Evolutionary conservation across 2,797 vertebrate genomes (phyloP).

Genomic region (Sciaenops ocellatus): DNA sequence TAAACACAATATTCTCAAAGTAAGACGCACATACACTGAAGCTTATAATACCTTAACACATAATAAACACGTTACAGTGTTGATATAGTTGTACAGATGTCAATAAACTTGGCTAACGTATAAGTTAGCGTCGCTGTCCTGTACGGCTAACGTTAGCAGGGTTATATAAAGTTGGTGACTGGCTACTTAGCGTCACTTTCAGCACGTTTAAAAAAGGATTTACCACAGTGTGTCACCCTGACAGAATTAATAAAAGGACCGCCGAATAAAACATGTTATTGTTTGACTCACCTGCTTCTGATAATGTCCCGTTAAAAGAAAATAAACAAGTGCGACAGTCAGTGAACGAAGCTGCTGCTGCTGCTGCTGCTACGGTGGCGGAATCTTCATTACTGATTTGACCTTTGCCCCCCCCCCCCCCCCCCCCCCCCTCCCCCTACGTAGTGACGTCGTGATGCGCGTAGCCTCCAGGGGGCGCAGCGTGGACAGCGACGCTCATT

Average conservation of each 20-base stretch:
- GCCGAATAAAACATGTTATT: fast-evolving
- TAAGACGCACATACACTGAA: fast-evolving
- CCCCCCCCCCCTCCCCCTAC: too few species aligned
- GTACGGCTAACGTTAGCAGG: constrained; percentile 68
- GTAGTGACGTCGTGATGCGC: constrained; percentile 15
- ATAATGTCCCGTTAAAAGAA: constrained; percentile 55
- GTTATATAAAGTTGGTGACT: constrained; percentile 72
- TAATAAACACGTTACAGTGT: too few species aligned
- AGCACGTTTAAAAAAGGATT: background rate
- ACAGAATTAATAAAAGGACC: background rate
- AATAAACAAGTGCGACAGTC: constrained; percentile 78
- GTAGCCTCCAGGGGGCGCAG: constrained; percentile 40
- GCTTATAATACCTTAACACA: fast-evolving
- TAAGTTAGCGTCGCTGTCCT: constrained; percentile 52
- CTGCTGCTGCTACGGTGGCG: constrained; percentile 59
- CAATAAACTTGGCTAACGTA: constrained; percentile 57
- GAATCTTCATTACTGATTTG: constrained; percentile 67
- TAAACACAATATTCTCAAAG: too few species aligned
- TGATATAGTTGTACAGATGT: background rate
- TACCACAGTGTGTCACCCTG: background rate
- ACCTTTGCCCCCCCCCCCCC: constrained; percentile 77
- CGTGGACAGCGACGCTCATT: background rate
- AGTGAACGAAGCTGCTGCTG: background rate
- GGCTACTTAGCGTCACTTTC: constrained; percentile 53
- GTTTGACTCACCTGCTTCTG: constrained; percentile 66